Conservation (phyloP, 1,140 invertebrate species). For the Patella vulgata region DNA sequence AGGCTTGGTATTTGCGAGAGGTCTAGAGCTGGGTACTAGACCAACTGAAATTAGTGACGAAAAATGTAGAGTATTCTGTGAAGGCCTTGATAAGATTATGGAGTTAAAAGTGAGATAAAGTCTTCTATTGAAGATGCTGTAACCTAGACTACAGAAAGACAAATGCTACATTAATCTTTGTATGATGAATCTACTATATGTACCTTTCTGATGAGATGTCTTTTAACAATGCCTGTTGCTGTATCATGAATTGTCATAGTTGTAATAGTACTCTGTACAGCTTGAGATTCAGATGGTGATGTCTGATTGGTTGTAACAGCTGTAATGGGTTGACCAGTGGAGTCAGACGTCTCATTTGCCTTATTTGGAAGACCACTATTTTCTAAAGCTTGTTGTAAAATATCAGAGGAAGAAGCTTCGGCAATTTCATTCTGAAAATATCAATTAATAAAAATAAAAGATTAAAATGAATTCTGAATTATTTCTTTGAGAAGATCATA, state of each 20-base stretch:
- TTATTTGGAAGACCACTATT: slow-evolving; percentile 70
- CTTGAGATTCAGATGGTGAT: slow-evolving; percentile 3
- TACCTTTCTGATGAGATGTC: slow-evolving; percentile 69
- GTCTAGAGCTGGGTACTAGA: too few species aligned
- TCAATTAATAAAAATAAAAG: slow-evolving; percentile 1
- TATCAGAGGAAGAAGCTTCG: slow-evolving; percentile 65
- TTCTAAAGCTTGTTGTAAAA: slow-evolving; percentile 72
- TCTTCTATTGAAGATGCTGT: too few species aligned
- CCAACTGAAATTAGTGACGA: too few species aligned
- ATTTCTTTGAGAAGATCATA: too few species aligned
- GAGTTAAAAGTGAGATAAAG: too few species aligned
- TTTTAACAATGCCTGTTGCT: slow-evolving; percentile 63
- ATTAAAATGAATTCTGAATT: neutral
- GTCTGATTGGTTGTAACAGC: slow-evolving; percentile 6
- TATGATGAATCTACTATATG: too few species aligned
- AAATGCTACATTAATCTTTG: too few species aligned
- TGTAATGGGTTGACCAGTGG: slow-evolving; percentile 4
- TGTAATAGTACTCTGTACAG: slow-evolving; percentile 19
- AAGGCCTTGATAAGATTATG: too few species aligned
- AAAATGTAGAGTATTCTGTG: too few species aligned
- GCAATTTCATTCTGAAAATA: slow-evolving; percentile 8
- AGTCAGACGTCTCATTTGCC: slow-evolving; percentile 19
- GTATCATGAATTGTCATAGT: slow-evolving; percentile 62
- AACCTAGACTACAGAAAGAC: too few species aligned
- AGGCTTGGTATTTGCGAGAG: too few species aligned